A percentile compares a stretch with the other conserved stretches of the same genome.
phyloP scores from a whole-genome alignment of 2,888 invertebrate species.

The Melinaea marsaeus region DNA sequence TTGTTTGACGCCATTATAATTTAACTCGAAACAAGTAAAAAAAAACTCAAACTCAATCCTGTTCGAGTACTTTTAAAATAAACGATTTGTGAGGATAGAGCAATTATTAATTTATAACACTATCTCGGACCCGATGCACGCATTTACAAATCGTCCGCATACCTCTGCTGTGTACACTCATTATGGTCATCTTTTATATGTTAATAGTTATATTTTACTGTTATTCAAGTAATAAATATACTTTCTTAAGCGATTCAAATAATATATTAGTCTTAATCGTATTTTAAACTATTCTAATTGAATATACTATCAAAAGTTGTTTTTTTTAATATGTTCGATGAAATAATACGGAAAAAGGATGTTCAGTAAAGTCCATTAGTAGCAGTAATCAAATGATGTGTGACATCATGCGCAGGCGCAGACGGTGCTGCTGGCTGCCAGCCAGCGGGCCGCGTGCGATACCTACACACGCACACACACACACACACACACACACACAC shows the following conservation, averaged over 20 bases:
- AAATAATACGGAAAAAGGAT: too few relatives aligned
- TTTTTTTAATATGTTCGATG: too few relatives aligned
- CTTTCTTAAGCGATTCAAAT: too few relatives aligned
- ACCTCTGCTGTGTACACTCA: too few relatives aligned
- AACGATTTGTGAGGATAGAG: neutral
- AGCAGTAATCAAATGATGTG: neutral
- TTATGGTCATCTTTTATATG: too few relatives aligned
- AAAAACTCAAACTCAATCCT: neutral
- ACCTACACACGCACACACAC: neutral
- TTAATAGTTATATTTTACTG: too few relatives aligned
- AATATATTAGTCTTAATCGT: too few relatives aligned
- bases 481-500: neutral
- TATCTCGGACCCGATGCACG: too few relatives aligned
- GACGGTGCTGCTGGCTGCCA: conserved; percentile 6
- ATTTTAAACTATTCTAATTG: too few relatives aligned
- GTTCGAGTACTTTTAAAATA: neutral
- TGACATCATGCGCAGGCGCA: neutral
- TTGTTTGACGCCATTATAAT: conserved; percentile 48
- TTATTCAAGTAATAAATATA: too few relatives aligned
- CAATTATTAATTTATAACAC: neutral
- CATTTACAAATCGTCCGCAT: neutral
- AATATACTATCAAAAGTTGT: too few relatives aligned
- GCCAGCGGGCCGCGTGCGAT: conserved; percentile 7
- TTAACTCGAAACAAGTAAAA: conserved; percentile 5
- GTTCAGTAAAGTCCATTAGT: neutral